Base-by-base conservation (phyloP, 2,888 invertebrate species). In the Leucophenga montana region DNA sequence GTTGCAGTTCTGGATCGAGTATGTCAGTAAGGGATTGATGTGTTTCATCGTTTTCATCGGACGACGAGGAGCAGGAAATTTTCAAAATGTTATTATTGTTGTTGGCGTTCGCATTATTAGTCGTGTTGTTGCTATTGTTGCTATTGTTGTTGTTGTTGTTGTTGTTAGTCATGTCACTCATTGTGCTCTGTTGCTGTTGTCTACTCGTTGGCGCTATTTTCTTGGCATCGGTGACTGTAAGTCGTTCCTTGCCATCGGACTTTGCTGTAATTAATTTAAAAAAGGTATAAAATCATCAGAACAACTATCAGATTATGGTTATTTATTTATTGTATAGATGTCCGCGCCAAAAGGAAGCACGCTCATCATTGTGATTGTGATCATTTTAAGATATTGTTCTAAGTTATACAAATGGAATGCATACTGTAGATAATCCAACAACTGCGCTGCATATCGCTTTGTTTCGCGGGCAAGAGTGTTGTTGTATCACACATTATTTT, bases 1-100 rank as follows among this genome's bases (percentile, higher is more conserved):
- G 97, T 80, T 95, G 91, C 69, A 96, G 89, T 84, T 95, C 94
- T 0, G 94, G 93, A 87, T 95, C 95, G 76, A 96, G 89, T 88
- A 95, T 92, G 88, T 94, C 92, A 89, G 94, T 93, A 88, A 83
- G 80, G 62, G 78, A 77, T 53, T 80, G 78, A 39, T 80, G 79
- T 18, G 78, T 77, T 59, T 79, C 78, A 64, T 75, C 75, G 11
- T 76, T 77, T 18, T 75, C 76, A 18, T 75, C 77, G 22, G 72
- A 68, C 1, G 13, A 27, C 39, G 27, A 16, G 16, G 54, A 54
- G 11, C 2, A 33, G 5, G 27, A 31, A 53, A 39, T n/a, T 39
- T 50, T 64, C 18, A 64, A 13, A 54, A 77, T 70, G n/a, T 44
- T 71, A 13, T 61, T 13, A 4, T 68, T 8, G 70, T 75, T 72